Evolutionary conservation across 2,113 vertebrate species (phyloP), one percentile per base, ranked within the genome.

Genomic region (Xiphorhynchus elegans): DNA sequence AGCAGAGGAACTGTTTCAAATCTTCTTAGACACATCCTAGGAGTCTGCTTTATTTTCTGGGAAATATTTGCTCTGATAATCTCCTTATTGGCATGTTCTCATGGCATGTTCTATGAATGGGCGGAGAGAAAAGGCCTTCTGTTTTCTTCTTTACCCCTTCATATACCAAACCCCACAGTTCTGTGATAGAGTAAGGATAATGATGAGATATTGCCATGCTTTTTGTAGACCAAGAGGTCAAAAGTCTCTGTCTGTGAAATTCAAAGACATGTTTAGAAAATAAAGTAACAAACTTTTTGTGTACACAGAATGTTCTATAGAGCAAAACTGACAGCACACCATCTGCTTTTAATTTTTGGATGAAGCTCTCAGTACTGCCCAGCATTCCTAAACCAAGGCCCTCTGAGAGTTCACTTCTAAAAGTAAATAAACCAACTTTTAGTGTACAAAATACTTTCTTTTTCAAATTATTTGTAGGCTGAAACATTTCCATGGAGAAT

Each of bases 271-370:
- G 11, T 50, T 78, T 74, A 89, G 35, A 77, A 92, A 87, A 55
- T 11, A 86, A 90, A 31, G 14, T 56, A 49, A 78, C 18, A 26
- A 66, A 19, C 11, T 31, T 84, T 47, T 87, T 56, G 25, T 60
- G 10, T 47, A 67, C 3, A 44, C 19, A 74, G 68, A 78, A 81
- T 63, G 16, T 55, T 92, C 31, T 53, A 40, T 13, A 49, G 4
- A 84, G 42, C 29, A 74, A 78, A 92, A 47, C 28, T 55, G 35
- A 24, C 52, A 67, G 63, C 39, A n/a, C 0, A 3, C 11, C 52
- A 56, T 84, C 68, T 96, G 86, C 28, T 92, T 87, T 84, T 64
- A 75, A 84, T 87, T 91, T 93, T 89, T 82, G 64, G 24, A 60
- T 56, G 69, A 87, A 90, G 75, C 17, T 85, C 21, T 49, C 21